Base-by-base conservation (phyloP, 2,113 vertebrate genomes). In the Pterophyllum scalare region DNA sequence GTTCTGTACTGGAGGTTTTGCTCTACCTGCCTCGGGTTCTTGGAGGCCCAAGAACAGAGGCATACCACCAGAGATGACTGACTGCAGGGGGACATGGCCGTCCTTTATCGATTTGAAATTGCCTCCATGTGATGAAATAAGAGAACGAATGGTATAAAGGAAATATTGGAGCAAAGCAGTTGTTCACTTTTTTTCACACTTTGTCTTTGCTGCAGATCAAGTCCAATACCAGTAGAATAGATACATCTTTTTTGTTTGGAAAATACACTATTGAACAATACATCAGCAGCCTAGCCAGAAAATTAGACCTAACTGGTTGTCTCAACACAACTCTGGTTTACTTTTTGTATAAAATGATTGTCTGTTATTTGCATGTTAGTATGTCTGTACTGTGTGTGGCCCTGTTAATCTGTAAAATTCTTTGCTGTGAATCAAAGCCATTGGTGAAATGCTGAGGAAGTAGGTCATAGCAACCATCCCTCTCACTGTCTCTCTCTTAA, bases 401-500 rank as follows among this genome's bases (percentile, higher is more conserved):
- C 4, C 9, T 6, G 65, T 31, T 52, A n/a, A 31, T 72, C 24
- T 26, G 52, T 24, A 46, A 61, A 80, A 83, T 64, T 85, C 83
- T 78, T 88, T 52, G 11, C 74, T 75, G 52, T 88, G 77, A 87
- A 79, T 77, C 79, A 22, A 62, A 82, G 80, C 43, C 22, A 75
- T 81, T 52, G 80, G 83, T 79, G 82, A 92, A 77, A 83, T 84
- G 80, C 87, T 91, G 4, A 89, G 82, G 91, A 94, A 94, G 79
- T 94, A 91, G 93, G 93, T 94, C 93, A 94, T 77, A 82, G 86
- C 85, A 81, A 9, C 70, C 79, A 43, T 88, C 84, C 43, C 79
- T 75, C 78, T 82, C 79, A 17, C 59, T 77, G 54, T 72, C 67
- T 77, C 65, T 77, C 65, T 89, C 60, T 65, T 90, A 86, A 87